phyloP scores from a whole-genome alignment of 1,140 invertebrate species.

The Lasioglossum baleicum region DNA sequence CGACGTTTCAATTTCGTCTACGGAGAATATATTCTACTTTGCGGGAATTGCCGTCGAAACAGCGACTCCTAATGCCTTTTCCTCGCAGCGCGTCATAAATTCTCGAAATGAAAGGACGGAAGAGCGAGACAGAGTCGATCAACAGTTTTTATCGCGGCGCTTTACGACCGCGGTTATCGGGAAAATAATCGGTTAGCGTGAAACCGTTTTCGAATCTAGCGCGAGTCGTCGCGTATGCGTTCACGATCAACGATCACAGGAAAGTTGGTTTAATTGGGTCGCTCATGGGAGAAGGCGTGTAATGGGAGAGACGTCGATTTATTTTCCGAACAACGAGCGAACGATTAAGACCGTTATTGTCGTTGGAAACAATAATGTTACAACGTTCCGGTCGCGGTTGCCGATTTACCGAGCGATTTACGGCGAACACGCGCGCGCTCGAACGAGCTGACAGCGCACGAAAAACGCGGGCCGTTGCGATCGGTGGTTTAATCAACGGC shows the following conservation, averaged over 20 bases:
- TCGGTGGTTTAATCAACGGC: neutral
- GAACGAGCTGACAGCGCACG: neutral
- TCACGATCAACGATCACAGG: neutral
- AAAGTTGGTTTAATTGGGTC: conserved; percentile 47
- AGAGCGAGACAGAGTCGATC: neutral
- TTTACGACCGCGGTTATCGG: neutral
- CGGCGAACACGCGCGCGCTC: neutral
- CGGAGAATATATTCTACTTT: neutral
- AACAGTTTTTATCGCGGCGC: neutral
- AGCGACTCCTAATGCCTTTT: neutral
- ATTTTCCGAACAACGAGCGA: conserved; percentile 43
- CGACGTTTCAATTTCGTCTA: no score
- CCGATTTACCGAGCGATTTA: neutral
- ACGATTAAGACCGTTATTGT: conserved; percentile 52
- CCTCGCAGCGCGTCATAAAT: neutral
- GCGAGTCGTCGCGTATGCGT: neutral
- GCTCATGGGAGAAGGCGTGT: conserved; percentile 40
- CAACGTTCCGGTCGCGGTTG: neutral
- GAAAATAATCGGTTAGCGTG: neutral
- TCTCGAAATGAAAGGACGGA: neutral
- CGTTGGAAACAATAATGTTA: conserved; percentile 38
- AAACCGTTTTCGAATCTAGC: neutral
- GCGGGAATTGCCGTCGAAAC: neutral
- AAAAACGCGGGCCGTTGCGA: neutral
- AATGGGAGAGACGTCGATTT: conserved; percentile 23